Evolutionary conservation across 2,113 vertebrate genomes (phyloP), one percentile per base, ranked within the genome.

Genomic region (Lagopus leucura): DNA sequence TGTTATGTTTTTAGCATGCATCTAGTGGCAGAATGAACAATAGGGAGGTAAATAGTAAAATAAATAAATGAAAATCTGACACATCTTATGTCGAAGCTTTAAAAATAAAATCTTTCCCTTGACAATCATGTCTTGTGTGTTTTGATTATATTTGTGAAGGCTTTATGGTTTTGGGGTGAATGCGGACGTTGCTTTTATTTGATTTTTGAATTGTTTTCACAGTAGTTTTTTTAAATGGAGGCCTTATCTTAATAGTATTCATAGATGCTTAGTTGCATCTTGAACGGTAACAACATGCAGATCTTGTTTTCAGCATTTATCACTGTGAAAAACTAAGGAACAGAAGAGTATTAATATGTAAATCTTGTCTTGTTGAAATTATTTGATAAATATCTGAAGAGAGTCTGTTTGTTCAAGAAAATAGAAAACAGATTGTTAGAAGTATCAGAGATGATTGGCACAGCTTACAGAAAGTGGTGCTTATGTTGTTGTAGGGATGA

Each of bases 311-410:
- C 47, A 22, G 47, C 74, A 54, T 93, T 95, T 91, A 83, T 90
- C 61, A 32, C 77, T 40, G 64, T 64, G 80, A 86, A 82, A 74
- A 94, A 32, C 14, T 3, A 7, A 93, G 64, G 73, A 75, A 47
- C 63, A 20, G 64, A 84, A 87, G 58, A 78, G 64, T 86, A 92
- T 98, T 97, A 95, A 79, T 93, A 97, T 97, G 95, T 89, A 95
- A 95, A 92, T 81, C 64, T 65, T 88, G 78, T 94, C 24, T 70
- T 4, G 6, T 60, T 92, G 90, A 95, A 97, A 97, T 96, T 95
- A 97, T 91, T 97, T 94, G 97, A 97, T 98, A 97, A 97, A 93
- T 97, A 97, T 97, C 96, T 93, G 70, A 91, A 88, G 86, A 95
- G 86, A 88, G 82, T 48, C 72, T 97, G 95, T 97, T 97, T 98